A percentile compares a stretch with the other conserved stretches of the same genome.
Evolutionary conservation across 2,113 vertebrate genomes (phyloP).

Genomic region (Trogon melanurus): DNA sequence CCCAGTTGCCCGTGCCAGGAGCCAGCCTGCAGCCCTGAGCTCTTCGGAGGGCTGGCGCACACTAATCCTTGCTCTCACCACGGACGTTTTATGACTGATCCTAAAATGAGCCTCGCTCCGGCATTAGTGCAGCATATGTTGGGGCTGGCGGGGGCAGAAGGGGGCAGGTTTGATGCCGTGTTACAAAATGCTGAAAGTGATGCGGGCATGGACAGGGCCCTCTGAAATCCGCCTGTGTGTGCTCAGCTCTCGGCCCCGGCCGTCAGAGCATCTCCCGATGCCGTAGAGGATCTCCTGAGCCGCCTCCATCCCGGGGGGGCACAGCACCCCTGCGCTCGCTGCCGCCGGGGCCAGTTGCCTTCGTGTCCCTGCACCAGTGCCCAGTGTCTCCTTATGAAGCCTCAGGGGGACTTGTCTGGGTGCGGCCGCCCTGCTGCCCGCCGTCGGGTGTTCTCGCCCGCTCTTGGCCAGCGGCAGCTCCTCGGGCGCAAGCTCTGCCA

Average conservation of each 20-base stretch:
- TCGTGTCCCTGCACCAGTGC: accelerated
- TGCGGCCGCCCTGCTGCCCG: not conserved
- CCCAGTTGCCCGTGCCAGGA: not conserved
- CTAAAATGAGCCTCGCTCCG: not conserved
- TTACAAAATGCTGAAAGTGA: not conserved
- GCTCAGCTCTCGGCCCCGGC: not conserved
- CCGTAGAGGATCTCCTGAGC: accelerated
- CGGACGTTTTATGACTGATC: not conserved
- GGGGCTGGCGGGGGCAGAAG: not conserved
- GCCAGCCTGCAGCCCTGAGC: not conserved
- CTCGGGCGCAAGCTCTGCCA: not conserved
- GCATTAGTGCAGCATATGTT: not conserved
- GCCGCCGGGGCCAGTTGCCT: accelerated
- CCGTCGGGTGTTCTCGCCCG: not conserved
- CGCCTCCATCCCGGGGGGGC: accelerated
- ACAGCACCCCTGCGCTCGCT: not conserved
- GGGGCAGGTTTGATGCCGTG: not conserved
- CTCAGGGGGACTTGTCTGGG: accelerated
- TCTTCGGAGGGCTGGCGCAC: not conserved
- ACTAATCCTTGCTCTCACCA: not conserved
- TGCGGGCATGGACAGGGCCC: not conserved
- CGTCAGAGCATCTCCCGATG: not conserved
- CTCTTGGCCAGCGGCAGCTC: conserved; percentile 15
- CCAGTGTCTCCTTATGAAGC: not conserved
- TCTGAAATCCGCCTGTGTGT: not conserved